Base-by-base conservation (phyloP, 2,888 invertebrate genomes). In the Scaptomyza flava region DNA sequence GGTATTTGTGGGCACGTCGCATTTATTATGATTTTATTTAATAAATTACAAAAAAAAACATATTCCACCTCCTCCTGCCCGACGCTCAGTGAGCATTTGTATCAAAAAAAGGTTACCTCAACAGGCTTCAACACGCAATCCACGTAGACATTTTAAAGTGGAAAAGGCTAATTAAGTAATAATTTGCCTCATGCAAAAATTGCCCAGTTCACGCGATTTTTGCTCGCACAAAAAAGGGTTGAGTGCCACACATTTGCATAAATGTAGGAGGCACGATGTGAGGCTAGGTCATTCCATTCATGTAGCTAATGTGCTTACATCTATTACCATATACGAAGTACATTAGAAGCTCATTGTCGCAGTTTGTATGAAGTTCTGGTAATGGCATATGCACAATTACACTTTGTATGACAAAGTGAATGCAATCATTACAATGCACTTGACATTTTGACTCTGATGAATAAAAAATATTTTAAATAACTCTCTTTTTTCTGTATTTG, bases 21-120 rank as follows among this genome's bases (percentile, higher is more conserved):
- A 68, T 79, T 72, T 81, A 77, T 69, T 77, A 81, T 85, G 84
- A 86, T 84, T 84, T 86, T 79, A 86, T 85, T 85, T 81, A 71
- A 81, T 82, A 81, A 81, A 85, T 86, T 79, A 73, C 87, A 77
- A 74, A 50, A 50, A 47, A 8, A 34, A 31, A n/a, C 9, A 14
- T 6, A 7, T 14, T 7, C 7, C 7, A 4, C 68, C 69, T 79
- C n/a, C 12, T 2, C n/a, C 36, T 5, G n/a, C 2, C 2, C 36
- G 3, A 14, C 3, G 38, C 8, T 36, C 73, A 50, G 66, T 63
- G 75, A 74, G 58, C 77, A 80, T 78, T 85, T 78, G 48, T 46
- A 61, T 47, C 2, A 69, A 62, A 47, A 57, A 61, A 63, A 54
- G 47, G 14, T 20, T 9, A 45, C 56, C 51, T 54, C 42, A 54